Conservation (phyloP, 1,140 invertebrate genomes). For the Zaprionus camerounensis region DNA sequence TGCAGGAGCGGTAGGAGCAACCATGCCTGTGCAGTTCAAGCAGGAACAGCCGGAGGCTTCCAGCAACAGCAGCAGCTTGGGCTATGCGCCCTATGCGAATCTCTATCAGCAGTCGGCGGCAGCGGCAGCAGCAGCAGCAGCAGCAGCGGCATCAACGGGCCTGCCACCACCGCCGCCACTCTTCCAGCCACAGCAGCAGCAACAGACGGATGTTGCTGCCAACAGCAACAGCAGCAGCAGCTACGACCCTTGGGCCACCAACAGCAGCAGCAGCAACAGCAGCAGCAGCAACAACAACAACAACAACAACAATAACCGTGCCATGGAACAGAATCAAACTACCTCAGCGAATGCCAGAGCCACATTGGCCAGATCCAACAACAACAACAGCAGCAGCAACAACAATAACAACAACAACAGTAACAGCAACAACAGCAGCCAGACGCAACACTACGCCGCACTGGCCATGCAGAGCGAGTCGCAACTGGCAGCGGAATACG, state of each 20-base stretch:
- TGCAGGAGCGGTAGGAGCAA: slow-evolving; percentile 52
- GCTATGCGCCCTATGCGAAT: slow-evolving; percentile 72
- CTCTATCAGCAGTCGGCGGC: slow-evolving; percentile 63
- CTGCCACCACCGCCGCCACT: slow-evolving; percentile 51
- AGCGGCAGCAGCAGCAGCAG: slow-evolving; percentile 9
- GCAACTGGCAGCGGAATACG: slow-evolving; percentile 75
- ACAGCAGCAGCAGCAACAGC: slow-evolving; percentile 8
- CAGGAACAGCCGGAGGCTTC: slow-evolving; percentile 65
- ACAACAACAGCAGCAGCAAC: no score
- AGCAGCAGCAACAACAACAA: neutral
- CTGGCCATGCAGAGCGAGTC: slow-evolving; percentile 79
- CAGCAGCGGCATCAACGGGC: slow-evolving; percentile 1
- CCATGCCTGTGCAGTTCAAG: slow-evolving; percentile 58
- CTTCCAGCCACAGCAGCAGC: slow-evolving; percentile 30
- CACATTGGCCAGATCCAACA: slow-evolving; percentile 6
- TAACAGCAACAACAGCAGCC: slow-evolving; percentile 11
- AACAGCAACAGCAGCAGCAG: slow-evolving; percentile 11
- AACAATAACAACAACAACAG: slow-evolving; percentile 3
- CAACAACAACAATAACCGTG: slow-evolving; percentile 39
- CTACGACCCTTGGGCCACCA: slow-evolving; percentile 19
- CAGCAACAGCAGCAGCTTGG: slow-evolving; percentile 10
- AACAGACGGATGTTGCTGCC: neutral
- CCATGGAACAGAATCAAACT: slow-evolving; percentile 46
- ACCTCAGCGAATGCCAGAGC: slow-evolving; percentile 33
- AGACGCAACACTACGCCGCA: slow-evolving; percentile 60